Evolutionary conservation across 1,140 invertebrate species (phyloP), one percentile per base, ranked within the genome.

Genomic region (Helicoverpa zea): DNA sequence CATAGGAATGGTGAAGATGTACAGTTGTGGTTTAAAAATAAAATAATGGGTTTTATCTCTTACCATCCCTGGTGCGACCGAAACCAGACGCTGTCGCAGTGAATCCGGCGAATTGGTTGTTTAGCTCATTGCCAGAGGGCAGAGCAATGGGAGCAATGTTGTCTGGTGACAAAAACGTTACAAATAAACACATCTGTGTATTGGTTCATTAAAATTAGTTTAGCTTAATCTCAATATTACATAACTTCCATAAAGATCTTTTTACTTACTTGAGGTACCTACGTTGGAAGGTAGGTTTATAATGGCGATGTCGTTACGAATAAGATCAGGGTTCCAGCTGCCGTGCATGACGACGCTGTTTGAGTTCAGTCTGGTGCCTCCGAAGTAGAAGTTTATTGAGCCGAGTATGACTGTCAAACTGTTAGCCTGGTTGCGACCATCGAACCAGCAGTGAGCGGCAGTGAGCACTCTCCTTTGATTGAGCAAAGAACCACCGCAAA

Each of bases 401-500:
- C 89, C 91, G 0, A 92, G 83, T 2, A 91, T 87, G 7, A 72
- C 68, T 2, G 18, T 72, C 4, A 72, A 7, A 30, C 18, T 82
- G 83, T 18, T 83, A 86, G 49, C 87, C 9, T 43, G 84, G 70
- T 82, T 76, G 9, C 47, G 23, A 23, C 43, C 86, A 23, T 90
- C 88, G 3, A 23, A 78, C 85, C 87, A 90, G 83, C 88, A 89
- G 79, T 91, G 90, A 10, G 90, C 90, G 9, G 90, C 90, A 9
- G 86, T 90, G 4, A 90, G 52, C 2, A 88, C 56, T 14, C 87
- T 82, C 16, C 68, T 81, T 4, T 47, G 2, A 5, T n/a, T 75
- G 10, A 91, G 13, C 11, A 91, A 82, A 1, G 82, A 83, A 13
- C 80, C 84, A 1, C 90, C 88, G 43, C 89, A 89, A 0, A 88